Base-by-base conservation (phyloP, 2,797 vertebrate species). In the Cichlasoma orientale region DNA sequence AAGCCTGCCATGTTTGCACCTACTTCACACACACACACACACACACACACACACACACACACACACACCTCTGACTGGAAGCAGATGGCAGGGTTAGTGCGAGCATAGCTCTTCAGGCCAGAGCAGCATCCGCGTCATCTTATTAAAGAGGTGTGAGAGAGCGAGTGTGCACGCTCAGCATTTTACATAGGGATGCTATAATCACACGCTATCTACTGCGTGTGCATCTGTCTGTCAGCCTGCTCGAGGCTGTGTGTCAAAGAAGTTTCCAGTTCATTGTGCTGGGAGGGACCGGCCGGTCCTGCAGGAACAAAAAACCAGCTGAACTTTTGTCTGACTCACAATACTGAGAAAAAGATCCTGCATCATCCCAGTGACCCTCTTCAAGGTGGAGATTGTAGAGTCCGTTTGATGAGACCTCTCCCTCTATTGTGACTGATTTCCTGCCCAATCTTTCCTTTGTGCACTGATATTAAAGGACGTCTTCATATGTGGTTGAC, bases 71-170 rank as follows among this genome's bases (percentile, higher is more conserved):
- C 77, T 77, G 82, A 91, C 75, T 79, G 57, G 23, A 61, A 75
- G 68, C 90, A 92, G 91, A 90, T 90, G 86, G 90, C 73, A 56
- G 61, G 68, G 82, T 76, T 55, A 54, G 14, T 52, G 59, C 3
- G 75, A 31, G 74, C 72, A 29, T 1, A 1, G n/a, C 77, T 86
- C 83, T 74, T 75, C 73, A 78, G 84, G 71, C 44, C 79, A 18
- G 23, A 82, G 72, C 66, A 50, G 31, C 38, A 44, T 81, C 55
- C 27, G 5, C 29, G 36, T 76, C 78, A 50, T 72, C 54, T 56
- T 29, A 44, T 9, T 72, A 78, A 70, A 41, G 27, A 71, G 53
- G 69, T 53, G 47, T 3, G 5, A 27, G 38, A 47, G 38, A 6
- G 23, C 0, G 16, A 44, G 50, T 79, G 71, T 3, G 9, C 9